phyloP scores from a whole-genome alignment of 37 sponge, comb jelly and placozoan genomes.

The Beroe ovata region DNA sequence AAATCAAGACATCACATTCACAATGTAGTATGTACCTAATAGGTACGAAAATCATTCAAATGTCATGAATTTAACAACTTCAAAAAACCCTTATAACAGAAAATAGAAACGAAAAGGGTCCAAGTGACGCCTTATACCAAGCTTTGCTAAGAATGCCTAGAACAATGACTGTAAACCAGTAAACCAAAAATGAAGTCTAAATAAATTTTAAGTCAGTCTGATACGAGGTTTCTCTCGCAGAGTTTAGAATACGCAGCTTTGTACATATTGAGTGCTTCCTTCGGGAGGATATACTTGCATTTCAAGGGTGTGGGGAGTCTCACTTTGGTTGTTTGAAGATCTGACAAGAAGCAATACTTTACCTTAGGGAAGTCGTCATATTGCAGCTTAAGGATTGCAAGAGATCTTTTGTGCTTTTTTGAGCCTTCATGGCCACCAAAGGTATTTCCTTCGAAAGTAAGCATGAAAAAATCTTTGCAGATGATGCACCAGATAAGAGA shows the following conservation, averaged over 20 bases:
- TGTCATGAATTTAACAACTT: too few species aligned
- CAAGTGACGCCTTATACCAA: too few species aligned
- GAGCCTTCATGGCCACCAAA: not conserved
- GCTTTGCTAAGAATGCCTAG: too few species aligned
- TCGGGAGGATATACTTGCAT: not conserved
- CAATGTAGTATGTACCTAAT: too few species aligned
- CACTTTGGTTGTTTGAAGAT: not conserved
- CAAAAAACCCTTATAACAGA: too few species aligned
- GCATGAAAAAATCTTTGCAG: slow-evolving; percentile 30
- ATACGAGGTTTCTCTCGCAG: not conserved
- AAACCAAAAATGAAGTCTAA: too few species aligned
- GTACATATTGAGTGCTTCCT: slow-evolving; percentile 12
- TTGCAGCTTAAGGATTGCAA: not conserved
- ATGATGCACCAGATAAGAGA: slow-evolving; percentile 30
- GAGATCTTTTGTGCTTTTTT: not conserved
- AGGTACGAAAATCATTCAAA: too few species aligned
- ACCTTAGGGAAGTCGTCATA: not conserved
- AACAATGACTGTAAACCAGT: too few species aligned
- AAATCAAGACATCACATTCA: too few species aligned
- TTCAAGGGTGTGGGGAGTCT: slow-evolving; percentile 3
- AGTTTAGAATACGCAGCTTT: slow-evolving; percentile 16
- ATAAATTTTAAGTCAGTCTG: slow-evolving; percentile 24
- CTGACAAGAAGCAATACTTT: not conserved
- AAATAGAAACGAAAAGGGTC: too few species aligned
- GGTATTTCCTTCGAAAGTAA: slow-evolving; percentile 36